These are phyloP conservation scores for Odontomyia ornata DNA, from an alignment of 2,888 invertebrate genomes.

Conservation along the genomic window DNA sequence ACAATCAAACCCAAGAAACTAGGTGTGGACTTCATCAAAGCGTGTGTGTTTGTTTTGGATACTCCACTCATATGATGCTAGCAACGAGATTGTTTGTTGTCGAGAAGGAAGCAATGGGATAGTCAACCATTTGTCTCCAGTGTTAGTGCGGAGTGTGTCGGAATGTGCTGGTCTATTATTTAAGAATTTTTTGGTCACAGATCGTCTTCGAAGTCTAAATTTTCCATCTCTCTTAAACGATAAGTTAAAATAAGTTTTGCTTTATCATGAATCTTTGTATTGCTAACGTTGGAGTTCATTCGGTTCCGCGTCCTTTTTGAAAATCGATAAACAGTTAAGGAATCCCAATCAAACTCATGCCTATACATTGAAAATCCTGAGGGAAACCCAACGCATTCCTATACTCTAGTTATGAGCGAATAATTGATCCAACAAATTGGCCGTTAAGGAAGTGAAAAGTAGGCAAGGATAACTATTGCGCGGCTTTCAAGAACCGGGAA, in stretches of 20 bases:
- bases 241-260: too few species aligned
- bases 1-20: slow-evolving; percentile 6
- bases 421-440: slow-evolving; percentile 44
- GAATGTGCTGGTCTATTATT: slow-evolving; percentile 29
- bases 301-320: not conserved
- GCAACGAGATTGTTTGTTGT: slow-evolving; percentile 37
- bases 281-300: too few species aligned
- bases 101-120: not conserved
- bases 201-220: too few species aligned
- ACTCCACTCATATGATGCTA: slow-evolving; percentile 6
- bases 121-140: not conserved
- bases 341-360: not conserved
- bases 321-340: slow-evolving; percentile 21
- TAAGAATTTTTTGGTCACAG: too few species aligned
- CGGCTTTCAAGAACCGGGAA: not conserved
- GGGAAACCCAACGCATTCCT: slow-evolving; percentile 22
- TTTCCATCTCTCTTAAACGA: too few species aligned
- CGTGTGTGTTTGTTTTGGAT: slow-evolving; percentile 17
- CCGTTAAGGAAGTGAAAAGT: not conserved
- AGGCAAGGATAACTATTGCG: not conserved
- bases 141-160: slow-evolving; percentile 22
- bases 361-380: not conserved
- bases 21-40: slow-evolving; percentile 2
- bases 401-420: not conserved
- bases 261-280: too few species aligned